phyloP scores from a whole-genome alignment of 2,888 invertebrate genomes.

The Myopa testacea region DNA sequence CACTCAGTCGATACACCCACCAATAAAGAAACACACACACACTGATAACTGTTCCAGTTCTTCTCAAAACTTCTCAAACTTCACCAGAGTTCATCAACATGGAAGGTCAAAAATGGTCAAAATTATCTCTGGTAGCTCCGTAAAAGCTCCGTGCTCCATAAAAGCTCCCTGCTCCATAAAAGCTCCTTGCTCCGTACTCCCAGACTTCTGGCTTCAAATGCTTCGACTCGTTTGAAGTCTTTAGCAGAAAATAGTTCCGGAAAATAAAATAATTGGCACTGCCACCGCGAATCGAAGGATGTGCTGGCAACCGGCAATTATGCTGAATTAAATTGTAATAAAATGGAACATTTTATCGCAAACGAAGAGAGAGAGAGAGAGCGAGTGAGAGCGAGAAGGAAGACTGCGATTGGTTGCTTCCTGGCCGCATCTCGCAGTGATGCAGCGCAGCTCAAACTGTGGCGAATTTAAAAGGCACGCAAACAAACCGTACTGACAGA shows the following conservation, averaged over 20 bases:
- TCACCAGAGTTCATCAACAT: too few relatives aligned
- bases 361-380: background rate
- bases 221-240: too few relatives aligned
- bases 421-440: background rate
- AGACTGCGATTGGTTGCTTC: background rate
- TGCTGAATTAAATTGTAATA: slow-evolving; percentile 62
- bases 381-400: background rate
- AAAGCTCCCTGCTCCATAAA: too few relatives aligned
- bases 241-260: too few relatives aligned
- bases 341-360: slow-evolving; percentile 57
- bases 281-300: background rate
- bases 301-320: slow-evolving; percentile 56
- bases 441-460: background rate
- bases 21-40: too few relatives aligned
- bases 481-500: slow-evolving; percentile 34
- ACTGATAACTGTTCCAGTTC: too few relatives aligned
- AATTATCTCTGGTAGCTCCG: too few relatives aligned
- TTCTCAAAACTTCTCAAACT: too few relatives aligned
- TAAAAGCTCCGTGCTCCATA: too few relatives aligned
- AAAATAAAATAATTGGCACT: background rate
- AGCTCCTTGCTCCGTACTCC: too few relatives aligned
- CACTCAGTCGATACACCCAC: background rate
- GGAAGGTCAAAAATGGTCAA: too few relatives aligned
- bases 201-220: too few relatives aligned
- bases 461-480: slow-evolving; percentile 30